Conservation (phyloP, 2,888 invertebrate species). For the Mallateleia sp. region DNA sequence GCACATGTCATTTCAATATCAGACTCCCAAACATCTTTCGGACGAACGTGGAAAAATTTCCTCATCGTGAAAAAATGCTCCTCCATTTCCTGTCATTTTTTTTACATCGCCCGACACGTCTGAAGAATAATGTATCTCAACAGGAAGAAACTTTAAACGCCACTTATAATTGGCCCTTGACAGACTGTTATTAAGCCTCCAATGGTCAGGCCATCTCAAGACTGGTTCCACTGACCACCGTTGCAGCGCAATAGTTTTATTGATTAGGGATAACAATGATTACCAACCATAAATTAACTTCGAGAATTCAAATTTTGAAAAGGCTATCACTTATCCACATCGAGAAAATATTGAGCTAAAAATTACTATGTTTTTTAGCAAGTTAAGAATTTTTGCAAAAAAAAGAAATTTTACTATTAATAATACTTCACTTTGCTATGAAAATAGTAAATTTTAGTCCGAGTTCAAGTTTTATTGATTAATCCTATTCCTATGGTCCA, state of each 20-base stretch:
- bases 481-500: too few species aligned
- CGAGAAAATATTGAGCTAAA: too few species aligned
- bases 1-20: not conserved
- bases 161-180: conserved; percentile 63
- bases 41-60: conserved; percentile 19
- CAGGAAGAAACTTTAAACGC: conserved; percentile 53
- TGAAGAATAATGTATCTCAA: conserved; percentile 46
- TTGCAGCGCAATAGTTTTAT: conserved; percentile 30
- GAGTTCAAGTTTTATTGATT: too few species aligned
- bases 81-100: conserved; percentile 30
- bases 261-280: conserved; percentile 1
- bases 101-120: conserved; percentile 10
- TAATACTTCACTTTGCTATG: too few species aligned
- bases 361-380: too few species aligned
- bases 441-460: too few species aligned
- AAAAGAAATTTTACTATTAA: too few species aligned
- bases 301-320: too few species aligned
- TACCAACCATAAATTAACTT: not conserved
- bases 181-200: conserved; percentile 60
- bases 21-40: not conserved
- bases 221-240: conserved; percentile 23
- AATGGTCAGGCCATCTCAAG: conserved; percentile 49
- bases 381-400: too few species aligned
- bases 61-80: conserved; percentile 24
- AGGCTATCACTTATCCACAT: too few species aligned